phyloP scores from a whole-genome alignment of 2,797 vertebrate genomes.

The Schizothorax lantsangensis region DNA sequence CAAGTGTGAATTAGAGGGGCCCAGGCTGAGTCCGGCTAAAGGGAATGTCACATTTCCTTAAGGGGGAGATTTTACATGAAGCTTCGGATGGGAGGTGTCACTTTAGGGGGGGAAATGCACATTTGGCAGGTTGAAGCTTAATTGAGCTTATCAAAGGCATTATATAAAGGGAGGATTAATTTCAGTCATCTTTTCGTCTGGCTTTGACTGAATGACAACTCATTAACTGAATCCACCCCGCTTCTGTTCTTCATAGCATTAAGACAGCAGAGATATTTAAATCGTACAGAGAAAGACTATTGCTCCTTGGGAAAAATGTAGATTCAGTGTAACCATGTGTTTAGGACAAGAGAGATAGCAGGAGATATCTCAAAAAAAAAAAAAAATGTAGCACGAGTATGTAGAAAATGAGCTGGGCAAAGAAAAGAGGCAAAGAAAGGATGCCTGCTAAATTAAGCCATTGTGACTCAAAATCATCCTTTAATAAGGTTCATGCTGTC shows the following conservation, averaged over 20 bases:
- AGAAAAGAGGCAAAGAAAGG: conserved; percentile 58
- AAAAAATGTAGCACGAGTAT: conserved; percentile 64
- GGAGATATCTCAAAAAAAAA: neutral
- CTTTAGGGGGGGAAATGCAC: conserved; percentile 13
- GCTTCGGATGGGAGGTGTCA: conserved; percentile 50
- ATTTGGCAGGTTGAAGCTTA: conserved; percentile 49
- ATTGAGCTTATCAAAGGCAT: conserved; percentile 52
- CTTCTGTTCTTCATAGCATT: conserved; percentile 23
- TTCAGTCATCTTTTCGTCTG: conserved; percentile 36
- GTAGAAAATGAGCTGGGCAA: conserved; percentile 30
- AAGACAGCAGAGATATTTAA: conserved; percentile 9
- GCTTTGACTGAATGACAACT: conserved; percentile 43
- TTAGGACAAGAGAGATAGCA: conserved; percentile 22
- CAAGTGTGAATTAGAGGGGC: conserved; percentile 68
- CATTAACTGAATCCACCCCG: conserved; percentile 32
- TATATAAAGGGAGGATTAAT: conserved; percentile 14
- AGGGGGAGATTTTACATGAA: conserved; percentile 55
- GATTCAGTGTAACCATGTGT: conserved; percentile 19
- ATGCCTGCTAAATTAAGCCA: conserved; percentile 99
- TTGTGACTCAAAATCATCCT: conserved; percentile 99
- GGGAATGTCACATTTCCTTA: conserved; percentile 57
- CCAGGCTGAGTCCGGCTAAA: conserved; percentile 55
- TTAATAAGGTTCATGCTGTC: conserved; percentile 99
- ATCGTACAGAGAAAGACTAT: neutral
- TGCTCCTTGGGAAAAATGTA: neutral